Conservation (phyloP, 2,113 vertebrate species). For the Oncorhynchus gorbuscha region DNA sequence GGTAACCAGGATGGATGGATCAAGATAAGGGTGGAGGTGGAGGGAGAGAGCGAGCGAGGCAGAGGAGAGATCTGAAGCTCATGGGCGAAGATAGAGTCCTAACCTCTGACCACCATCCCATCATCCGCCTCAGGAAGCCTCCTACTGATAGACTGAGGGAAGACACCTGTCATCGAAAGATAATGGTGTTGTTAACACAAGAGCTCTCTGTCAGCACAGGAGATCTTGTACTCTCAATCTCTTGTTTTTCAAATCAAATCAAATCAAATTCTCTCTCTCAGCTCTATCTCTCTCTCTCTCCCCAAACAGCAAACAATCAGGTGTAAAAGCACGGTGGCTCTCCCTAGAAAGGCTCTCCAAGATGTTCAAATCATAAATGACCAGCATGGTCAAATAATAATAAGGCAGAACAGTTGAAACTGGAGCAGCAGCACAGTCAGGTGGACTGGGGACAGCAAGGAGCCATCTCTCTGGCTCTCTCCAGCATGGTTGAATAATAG, state of each 20-base stretch:
- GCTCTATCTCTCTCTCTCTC: background rate
- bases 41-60: background rate
- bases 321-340: too few relatives aligned
- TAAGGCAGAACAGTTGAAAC: too few relatives aligned
- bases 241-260: too few relatives aligned
- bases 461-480: background rate
- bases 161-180: conserved; percentile 42
- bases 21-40: conserved; percentile 37
- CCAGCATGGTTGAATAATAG: too few relatives aligned
- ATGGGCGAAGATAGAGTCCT: conserved; percentile 47
- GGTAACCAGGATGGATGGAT: conserved; percentile 70
- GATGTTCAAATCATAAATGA: too few relatives aligned
- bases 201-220: background rate
- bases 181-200: conserved; percentile 20
- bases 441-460: too few relatives aligned
- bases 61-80: conserved; percentile 40
- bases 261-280: too few relatives aligned
- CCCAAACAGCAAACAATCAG: too few relatives aligned
- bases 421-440: too few relatives aligned
- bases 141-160: conserved; percentile 16
- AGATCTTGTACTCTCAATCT: too few relatives aligned
- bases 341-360: too few relatives aligned
- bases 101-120: conserved; percentile 47
- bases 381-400: too few relatives aligned
- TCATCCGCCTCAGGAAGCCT: background rate